Base-by-base conservation (phyloP, 2,797 vertebrate species). In the Pyrocephalus nanus region DNA sequence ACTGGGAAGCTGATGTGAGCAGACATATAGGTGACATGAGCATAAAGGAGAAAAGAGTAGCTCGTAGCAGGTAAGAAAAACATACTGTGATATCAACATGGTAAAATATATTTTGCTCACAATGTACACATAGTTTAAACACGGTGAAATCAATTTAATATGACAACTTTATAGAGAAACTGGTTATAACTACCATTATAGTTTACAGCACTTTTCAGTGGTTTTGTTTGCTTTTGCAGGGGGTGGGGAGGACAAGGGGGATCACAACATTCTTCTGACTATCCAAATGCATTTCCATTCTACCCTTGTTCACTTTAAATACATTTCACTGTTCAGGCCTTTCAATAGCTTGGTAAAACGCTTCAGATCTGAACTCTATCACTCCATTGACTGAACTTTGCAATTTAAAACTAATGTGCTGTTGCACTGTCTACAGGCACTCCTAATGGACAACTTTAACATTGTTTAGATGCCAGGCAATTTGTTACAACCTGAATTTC, bases 401-500 rank as follows among this genome's bases (percentile, higher is more conserved):
- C 93, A 93, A 94, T 94, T 90, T 95, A 70, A 94, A 96, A 60
- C 55, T 65, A 90, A 93, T 78, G 47, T 55, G 55, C 50, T 85
- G 53, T 55, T 92, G 91, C 73, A 76, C 45, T 76, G 48, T 95
- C 73, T 92, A 64, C 86, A 73, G 64, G 22, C 77, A 54, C 57
- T 54, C 92, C 82, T 95, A 92, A 96, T 92, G 90, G 95, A 70
- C 48, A 90, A 67, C 81, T 83, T 85, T 42, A 90, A 81, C 91
- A 91, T 55, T 97, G 92, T 96, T 96, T 95, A 95, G 94, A 85
- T 86, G 85, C 89, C 55, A 94, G 81, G 87, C 95, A 96, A 96
- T 98, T 97, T 97, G 93, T 97, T 96, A 96, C 75, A 96, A 82
- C 48, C 55, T 40, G 76, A 84, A 94, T 96, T 97, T 96, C 90